phyloP scores from a whole-genome alignment of 2,113 vertebrate genomes.

The Piaya cayana region DNA sequence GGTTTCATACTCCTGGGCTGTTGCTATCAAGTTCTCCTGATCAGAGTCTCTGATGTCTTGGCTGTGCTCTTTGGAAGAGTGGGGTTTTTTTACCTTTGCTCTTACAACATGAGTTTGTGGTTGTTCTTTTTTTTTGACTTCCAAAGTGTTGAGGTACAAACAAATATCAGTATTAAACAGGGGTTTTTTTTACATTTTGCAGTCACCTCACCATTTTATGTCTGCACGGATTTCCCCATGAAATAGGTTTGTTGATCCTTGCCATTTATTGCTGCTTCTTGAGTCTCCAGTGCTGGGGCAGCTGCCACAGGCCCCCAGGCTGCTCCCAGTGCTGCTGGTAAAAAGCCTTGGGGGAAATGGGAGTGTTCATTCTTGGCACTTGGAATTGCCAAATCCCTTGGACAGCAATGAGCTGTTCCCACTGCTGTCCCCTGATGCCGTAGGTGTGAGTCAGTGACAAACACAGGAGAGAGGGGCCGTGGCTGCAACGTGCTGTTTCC shows the following conservation, averaged over 20 bases:
- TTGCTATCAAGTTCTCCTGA: neutral
- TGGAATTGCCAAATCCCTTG: neutral
- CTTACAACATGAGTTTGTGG: neutral
- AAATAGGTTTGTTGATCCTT: neutral
- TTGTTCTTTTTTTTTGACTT: neutral
- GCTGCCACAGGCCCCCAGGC: neutral
- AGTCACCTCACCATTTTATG: fast-evolving
- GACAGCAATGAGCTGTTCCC: neutral
- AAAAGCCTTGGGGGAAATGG: neutral
- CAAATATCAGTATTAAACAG: neutral
- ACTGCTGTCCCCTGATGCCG: neutral
- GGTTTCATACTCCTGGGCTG: neutral
- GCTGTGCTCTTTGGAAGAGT: neutral
- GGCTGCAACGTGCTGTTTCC: neutral
- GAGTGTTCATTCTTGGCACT: neutral
- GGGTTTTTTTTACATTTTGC: neutral
- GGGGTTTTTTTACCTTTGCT: neutral
- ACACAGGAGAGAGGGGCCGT: neutral
- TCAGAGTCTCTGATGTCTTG: neutral
- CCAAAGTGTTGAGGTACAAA: neutral
- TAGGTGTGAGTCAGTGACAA: neutral
- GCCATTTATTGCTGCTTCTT: fast-evolving
- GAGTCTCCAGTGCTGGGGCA: neutral
- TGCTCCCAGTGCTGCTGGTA: neutral
- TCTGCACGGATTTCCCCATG: fast-evolving